Base-by-base conservation (phyloP, 1,140 invertebrate species). In the Lithobius niger region DNA sequence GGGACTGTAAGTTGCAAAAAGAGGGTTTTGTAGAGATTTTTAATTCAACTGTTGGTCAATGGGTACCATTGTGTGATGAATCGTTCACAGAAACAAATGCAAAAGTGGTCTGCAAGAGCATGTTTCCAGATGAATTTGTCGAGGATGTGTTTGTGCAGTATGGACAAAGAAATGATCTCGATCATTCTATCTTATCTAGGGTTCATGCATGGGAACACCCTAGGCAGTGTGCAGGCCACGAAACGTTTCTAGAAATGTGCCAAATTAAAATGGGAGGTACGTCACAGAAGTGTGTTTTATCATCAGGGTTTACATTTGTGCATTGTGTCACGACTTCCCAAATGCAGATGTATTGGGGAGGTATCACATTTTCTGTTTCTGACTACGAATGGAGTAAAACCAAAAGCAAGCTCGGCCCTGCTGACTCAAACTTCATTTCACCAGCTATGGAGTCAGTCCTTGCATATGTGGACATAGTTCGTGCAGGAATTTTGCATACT, bases 201-300 rank as follows among this genome's bases (percentile, higher is more conserved):
- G 84, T 97, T 64, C 88, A 89, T 79, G 89, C 86, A 0, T 99
- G 95, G 92, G 87, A 92, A 0, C 88, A 97, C 71, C 90, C 93
- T 0, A 74, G 95, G 42, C 79, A 82, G 61, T 85, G 83, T 67
- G 64, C 67, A 60, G 81, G 84, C 70, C 70, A 73, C 59, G 75
- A 75, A 62, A 3, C 6, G 19, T 25, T 16, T 16, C 31, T 53
- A 21, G 36, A 50, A 64, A 83, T 92, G 6, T 98, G 93, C 69
- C 82, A 85, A 22, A 84, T 93, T 42, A 72, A 92, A 58, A 71
- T 92, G 19, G 95, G 96, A 67, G 88, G 86, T 0, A 82, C 88
- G 62, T 75, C 80, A 58, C 83, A 90, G 67, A 80, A 82, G 60
- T 95, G 90, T 66, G 78, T 81, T 51, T 91, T 88, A 86, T 81